Percentiles rank a stretch among this genome's conserved stretches.
phyloP scores from a whole-genome alignment of 2,888 invertebrate genomes.

The Stenurella melanura region DNA sequence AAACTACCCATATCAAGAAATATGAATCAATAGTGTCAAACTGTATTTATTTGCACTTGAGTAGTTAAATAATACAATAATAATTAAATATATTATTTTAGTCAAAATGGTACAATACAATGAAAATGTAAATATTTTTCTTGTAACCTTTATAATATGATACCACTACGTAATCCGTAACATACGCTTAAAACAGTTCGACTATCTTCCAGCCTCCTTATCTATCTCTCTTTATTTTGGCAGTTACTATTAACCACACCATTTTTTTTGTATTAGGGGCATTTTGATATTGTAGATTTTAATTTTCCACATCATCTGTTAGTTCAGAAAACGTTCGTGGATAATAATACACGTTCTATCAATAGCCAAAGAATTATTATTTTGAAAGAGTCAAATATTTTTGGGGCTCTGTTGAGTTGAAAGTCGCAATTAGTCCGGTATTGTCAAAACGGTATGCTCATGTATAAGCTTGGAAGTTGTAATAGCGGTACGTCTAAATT shows the following conservation, averaged over 20 bases:
- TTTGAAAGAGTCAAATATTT: neutral
- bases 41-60: too few species aligned
- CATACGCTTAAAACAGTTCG: slow-evolving; percentile 32
- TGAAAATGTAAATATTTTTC: too few species aligned
- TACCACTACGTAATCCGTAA: neutral
- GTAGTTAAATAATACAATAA: too few species aligned
- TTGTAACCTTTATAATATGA: slow-evolving; percentile 24
- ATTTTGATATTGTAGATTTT: slow-evolving; percentile 48
- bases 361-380: neutral
- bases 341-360: neutral
- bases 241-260: slow-evolving; percentile 43
- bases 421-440: slow-evolving; percentile 5
- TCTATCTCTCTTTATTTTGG: slow-evolving; percentile 33
- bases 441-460: slow-evolving; percentile 22
- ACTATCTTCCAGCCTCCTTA: slow-evolving; percentile 33
- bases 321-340: slow-evolving; percentile 15
- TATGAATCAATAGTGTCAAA: too few species aligned
- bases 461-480: slow-evolving; percentile 26
- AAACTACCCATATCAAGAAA: too few species aligned
- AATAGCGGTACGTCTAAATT: slow-evolving; percentile 29
- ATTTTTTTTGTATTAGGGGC: slow-evolving; percentile 49
- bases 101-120: too few species aligned
- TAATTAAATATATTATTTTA: too few species aligned
- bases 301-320: slow-evolving; percentile 27
- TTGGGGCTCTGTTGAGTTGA: neutral